Base-by-base conservation (phyloP, 1,140 invertebrate species). In the Polypedilum pembai region DNA sequence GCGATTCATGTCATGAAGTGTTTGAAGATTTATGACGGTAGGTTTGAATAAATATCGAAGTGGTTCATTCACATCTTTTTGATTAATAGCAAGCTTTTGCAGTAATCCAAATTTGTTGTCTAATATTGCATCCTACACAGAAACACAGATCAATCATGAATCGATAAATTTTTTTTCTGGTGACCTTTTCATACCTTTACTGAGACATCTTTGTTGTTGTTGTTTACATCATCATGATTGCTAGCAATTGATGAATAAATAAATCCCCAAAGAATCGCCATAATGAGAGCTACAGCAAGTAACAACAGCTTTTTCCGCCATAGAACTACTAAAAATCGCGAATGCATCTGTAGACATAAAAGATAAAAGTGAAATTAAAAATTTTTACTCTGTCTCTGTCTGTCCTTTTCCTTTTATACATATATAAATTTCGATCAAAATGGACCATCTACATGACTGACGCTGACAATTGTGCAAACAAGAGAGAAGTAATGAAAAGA, bases 251-350 rank as follows among this genome's bases (percentile, higher is more conserved):
- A 75, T n/a, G 79, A 78, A 75, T 81, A 80, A 21, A 80, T 75
- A 75, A 81, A 77, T 73, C 79, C 79, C 80, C 80, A 81, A n/a
- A 79, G 80, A 45, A 81, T 79, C 33, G 76, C 78, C 12, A 81
- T 75, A 15, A 81, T 73, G 41, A 81, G 56, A 3, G 76, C 77
- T 74, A 78, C 18, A 40, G 81, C 76, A 74, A 81, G 74, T 74
- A 81, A 76, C 24, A 80, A 80, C 73, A 81, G 77, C 78, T 81
- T 81, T 56, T 79, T 78, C 73, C 80, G 80, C 79, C 80, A 81
- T 78, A 81, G 76, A 77, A 79, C 77, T 77, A 80, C 78, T 73
- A 79, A 76, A 66, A 81, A 74, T 77, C 80, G 80, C 74, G 79
- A 80, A 78, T 81, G 80, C 80, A 80, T 81, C 80, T 81, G 77